Conservation (phyloP, 2,888 invertebrate genomes). For the Exephanes ischioxanthus region DNA sequence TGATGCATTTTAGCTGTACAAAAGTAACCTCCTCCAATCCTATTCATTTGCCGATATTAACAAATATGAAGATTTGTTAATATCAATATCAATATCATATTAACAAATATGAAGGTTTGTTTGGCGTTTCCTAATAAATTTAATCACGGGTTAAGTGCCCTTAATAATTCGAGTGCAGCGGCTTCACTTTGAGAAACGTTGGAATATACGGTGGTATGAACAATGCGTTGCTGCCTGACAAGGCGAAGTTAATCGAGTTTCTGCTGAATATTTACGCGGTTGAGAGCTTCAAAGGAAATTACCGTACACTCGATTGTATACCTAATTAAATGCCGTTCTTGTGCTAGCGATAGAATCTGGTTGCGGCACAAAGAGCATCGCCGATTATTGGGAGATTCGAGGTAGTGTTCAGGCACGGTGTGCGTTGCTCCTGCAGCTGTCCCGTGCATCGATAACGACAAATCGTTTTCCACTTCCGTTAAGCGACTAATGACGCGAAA, state of each 20-base stretch:
- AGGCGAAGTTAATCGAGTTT: slow-evolving; percentile 46
- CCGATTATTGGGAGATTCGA: slow-evolving; percentile 35
- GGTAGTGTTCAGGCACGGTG: neutral
- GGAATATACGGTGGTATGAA: neutral
- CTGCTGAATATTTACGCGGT: slow-evolving; percentile 34
- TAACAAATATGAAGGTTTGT: too few species aligned
- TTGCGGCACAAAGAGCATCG: slow-evolving; percentile 32
- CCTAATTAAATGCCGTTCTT: slow-evolving; percentile 46
- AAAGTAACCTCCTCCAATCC: too few species aligned
- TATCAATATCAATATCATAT: too few species aligned
- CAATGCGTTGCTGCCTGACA: neutral
- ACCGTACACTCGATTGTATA: slow-evolving; percentile 30
- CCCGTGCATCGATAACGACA: neutral
- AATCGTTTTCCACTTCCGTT: neutral
- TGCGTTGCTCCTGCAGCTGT: neutral
- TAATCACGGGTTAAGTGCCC: neutral
- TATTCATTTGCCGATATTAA: too few species aligned
- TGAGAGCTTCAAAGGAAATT: slow-evolving; percentile 35
- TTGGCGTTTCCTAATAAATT: neutral
- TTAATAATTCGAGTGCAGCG: neutral
- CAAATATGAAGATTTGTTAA: too few species aligned
- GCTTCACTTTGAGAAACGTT: neutral
- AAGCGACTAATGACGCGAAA: neutral
- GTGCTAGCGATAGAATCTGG: slow-evolving; percentile 1
- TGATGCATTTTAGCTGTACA: too few species aligned